Conservation (phyloP, 2,797 vertebrate genomes). For the Notamacropus eugenii region DNA sequence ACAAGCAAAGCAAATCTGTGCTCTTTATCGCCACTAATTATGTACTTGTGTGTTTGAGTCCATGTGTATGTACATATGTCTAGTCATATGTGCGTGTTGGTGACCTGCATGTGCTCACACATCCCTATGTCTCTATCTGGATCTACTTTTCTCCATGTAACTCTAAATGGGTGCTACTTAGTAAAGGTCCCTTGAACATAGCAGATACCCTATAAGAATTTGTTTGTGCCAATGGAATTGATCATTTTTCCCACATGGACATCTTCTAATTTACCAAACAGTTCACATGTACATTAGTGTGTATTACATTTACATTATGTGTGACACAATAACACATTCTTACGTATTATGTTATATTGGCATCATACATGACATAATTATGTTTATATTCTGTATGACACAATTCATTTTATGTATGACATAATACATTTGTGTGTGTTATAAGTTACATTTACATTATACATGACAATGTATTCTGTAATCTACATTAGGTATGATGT, state of each 20-base stretch:
- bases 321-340: background rate
- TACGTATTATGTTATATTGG: background rate
- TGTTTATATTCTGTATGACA: background rate
- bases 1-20: background rate
- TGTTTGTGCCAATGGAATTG: background rate
- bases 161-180: background rate
- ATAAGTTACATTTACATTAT: background rate
- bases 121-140: background rate
- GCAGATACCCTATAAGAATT: background rate
- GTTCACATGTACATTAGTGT: background rate
- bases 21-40: background rate
- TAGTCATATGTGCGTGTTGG: background rate
- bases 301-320: background rate
- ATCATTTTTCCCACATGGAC: background rate
- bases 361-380: background rate
- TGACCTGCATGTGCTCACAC: background rate
- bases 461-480: no score
- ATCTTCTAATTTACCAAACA: background rate
- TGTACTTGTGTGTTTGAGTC: background rate
- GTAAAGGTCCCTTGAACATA: constrained; percentile 7
- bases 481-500: no score
- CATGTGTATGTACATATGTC: background rate
- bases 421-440: background rate
- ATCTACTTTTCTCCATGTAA: background rate
- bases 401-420: background rate